Conservation (phyloP, 2,797 vertebrate genomes). For the Scolopax rusticola region DNA sequence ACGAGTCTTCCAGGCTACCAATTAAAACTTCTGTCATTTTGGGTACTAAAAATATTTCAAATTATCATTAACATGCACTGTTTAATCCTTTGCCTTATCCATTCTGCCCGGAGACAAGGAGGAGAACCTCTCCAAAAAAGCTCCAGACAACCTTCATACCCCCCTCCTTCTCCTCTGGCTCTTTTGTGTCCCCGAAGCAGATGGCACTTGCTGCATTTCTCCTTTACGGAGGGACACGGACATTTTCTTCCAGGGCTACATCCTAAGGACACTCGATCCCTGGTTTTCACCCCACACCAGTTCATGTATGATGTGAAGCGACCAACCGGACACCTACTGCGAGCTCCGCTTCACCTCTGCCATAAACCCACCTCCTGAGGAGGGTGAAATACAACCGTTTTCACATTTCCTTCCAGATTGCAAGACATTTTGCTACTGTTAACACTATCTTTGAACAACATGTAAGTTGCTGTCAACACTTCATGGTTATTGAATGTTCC, state of each 20-base stretch:
- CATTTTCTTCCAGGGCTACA: neutral
- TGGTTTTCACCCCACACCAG: neutral
- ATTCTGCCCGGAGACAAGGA: neutral
- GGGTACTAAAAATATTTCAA: neutral
- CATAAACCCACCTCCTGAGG: neutral
- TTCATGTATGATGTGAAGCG: neutral
- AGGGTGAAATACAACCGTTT: neutral
- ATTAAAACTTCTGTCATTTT: neutral
- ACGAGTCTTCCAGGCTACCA: neutral
- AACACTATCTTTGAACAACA: neutral
- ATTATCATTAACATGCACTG: accelerated
- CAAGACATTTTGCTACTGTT: neutral
- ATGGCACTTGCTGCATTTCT: neutral
- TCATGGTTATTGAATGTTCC: accelerated
- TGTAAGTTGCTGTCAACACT: neutral
- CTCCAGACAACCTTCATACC: neutral
- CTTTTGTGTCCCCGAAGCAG: neutral
- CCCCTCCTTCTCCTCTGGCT: neutral
- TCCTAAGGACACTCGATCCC: neutral
- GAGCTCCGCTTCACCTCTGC: too few species aligned
- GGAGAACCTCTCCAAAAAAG: neutral
- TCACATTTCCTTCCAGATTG: neutral
- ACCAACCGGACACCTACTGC: neutral
- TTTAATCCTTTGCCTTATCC: neutral
- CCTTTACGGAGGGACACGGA: neutral